A percentile compares a stretch with the other conserved stretches of the same genome.
Conservation (phyloP, 1,140 invertebrate genomes). For the Caenorhabditis tropicalis region DNA sequence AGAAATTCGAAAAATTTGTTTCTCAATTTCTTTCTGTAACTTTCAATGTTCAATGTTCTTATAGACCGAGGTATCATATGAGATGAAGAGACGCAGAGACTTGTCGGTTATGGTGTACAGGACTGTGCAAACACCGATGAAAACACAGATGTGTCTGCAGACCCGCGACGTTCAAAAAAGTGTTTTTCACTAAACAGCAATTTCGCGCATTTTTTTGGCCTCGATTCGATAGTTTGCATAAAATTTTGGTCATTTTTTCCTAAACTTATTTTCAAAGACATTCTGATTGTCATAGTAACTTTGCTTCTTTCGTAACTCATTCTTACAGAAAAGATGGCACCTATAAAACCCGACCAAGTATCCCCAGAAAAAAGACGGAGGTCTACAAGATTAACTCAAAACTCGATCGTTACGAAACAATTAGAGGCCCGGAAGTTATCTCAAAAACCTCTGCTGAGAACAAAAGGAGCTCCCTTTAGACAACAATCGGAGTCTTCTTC, state of each 20-base stretch:
- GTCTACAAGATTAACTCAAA: neutral
- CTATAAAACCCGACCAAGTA: too few relatives aligned
- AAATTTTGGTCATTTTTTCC: too few relatives aligned
- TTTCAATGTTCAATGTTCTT: too few relatives aligned
- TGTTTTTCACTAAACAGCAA: too few relatives aligned
- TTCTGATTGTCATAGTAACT: too few relatives aligned
- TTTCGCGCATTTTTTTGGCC: neutral
- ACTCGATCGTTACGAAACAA: neutral
- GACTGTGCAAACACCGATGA: neutral
- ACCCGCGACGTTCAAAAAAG: neutral
- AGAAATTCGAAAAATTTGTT: neutral
- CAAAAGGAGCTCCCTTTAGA: neutral
- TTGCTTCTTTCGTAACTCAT: too few relatives aligned
- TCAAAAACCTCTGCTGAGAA: neutral
- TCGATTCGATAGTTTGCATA: too few relatives aligned
- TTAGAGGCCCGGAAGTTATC: too few relatives aligned
- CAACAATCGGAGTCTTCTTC: neutral
- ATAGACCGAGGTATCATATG: neutral
- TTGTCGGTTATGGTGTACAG: neutral
- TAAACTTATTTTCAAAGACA: too few relatives aligned
- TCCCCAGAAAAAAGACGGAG: neutral
- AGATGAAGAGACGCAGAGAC: neutral
- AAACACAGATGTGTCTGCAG: neutral
- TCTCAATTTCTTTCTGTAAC: too few relatives aligned
- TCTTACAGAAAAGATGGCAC: too few relatives aligned